Conservation (phyloP, 2,888 invertebrate species). For the Eristalinus sepulchralis region DNA sequence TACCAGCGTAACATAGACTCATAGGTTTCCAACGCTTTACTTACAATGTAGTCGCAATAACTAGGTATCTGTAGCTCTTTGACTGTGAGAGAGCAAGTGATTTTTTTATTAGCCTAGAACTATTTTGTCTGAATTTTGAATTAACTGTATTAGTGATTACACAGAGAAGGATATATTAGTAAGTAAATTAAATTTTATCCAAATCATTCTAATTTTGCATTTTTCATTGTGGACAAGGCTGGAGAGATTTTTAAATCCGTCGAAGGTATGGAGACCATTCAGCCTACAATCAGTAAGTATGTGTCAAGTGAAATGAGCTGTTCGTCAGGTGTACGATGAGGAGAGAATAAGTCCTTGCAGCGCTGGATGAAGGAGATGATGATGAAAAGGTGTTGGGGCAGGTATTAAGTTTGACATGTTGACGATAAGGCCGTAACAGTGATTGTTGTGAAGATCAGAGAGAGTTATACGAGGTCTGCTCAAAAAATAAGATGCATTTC, state of each 20-base stretch:
- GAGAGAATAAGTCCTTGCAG: no score
- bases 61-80: conserved; percentile 22
- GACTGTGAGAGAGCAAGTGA: conserved; percentile 20
- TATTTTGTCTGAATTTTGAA: neutral
- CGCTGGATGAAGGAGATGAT: no score
- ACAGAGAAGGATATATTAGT: neutral
- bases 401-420: no score
- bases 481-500: no score
- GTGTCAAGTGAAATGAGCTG: no score
- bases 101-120: neutral
- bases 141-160: neutral
- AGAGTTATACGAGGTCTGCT: no score
- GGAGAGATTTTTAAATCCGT: neutral
- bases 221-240: neutral
- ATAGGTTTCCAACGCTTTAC: conserved; percentile 64
- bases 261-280: no score
- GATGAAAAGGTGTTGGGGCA: no score
- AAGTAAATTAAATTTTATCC: conserved; percentile 3
- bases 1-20: conserved; percentile 36
- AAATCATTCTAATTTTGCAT: neutral
- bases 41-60: conserved; percentile 21
- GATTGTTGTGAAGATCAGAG: no score
- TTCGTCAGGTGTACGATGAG: no score
- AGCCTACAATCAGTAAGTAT: no score
- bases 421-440: no score